A percentile compares a stretch with the other conserved stretches of the same genome.
Conservation (phyloP, 2,888 invertebrate species). For the Spodoptera exigua region DNA sequence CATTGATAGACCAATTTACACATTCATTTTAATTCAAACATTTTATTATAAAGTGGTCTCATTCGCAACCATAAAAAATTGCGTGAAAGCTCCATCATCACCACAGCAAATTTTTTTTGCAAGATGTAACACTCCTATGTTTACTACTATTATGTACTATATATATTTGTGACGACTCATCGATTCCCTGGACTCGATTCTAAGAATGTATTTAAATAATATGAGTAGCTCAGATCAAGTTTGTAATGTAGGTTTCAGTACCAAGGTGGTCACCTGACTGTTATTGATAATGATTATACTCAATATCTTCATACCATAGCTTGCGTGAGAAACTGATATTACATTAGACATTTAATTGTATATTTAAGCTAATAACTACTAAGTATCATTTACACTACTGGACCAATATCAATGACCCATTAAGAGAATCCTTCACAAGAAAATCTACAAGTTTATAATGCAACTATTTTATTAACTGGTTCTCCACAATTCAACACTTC, state of each 20-base stretch:
- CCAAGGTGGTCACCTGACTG: slow-evolving; percentile 62
- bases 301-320: slow-evolving; percentile 36
- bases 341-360: slow-evolving; percentile 20
- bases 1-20: too few species aligned
- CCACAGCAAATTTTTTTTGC: slow-evolving; percentile 26
- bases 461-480: too few species aligned
- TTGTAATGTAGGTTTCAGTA: slow-evolving; percentile 72
- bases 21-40: neutral
- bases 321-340: slow-evolving; percentile 41
- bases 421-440: slow-evolving; percentile 25
- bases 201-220: slow-evolving; percentile 70
- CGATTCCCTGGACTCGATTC: slow-evolving; percentile 77
- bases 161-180: slow-evolving; percentile 42
- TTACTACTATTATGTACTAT: slow-evolving; percentile 41
- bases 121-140: slow-evolving; percentile 22
- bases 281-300: slow-evolving; percentile 52
- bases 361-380: slow-evolving; percentile 23
- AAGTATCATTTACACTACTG: slow-evolving; percentile 28
- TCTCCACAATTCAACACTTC: too few species aligned
- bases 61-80: slow-evolving; percentile 13
- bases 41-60: neutral
- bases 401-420: slow-evolving; percentile 48
- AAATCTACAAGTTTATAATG: too few species aligned
- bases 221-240: slow-evolving; percentile 61
- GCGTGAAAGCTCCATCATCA: slow-evolving; percentile 18